Conservation (phyloP, 2,888 invertebrate species). For the Theretra japonica region DNA sequence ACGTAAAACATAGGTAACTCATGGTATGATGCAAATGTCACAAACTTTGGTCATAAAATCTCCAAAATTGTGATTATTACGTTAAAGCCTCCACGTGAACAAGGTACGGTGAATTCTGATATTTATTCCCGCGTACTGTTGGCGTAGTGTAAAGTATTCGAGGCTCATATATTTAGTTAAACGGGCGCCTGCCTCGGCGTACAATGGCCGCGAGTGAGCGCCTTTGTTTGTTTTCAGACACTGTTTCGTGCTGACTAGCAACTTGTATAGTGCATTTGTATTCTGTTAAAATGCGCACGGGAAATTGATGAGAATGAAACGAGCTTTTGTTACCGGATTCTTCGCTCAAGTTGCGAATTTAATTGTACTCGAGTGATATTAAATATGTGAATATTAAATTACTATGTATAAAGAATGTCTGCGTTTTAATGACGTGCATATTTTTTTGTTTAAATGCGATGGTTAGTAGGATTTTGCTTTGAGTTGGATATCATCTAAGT, state of each 20-base stretch:
- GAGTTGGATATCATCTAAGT: too few relatives aligned
- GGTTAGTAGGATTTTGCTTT: too few relatives aligned
- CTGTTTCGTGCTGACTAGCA: constrained; percentile 21
- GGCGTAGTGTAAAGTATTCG: constrained; percentile 15
- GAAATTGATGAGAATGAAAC: constrained; percentile 18
- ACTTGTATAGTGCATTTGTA: constrained; percentile 24
- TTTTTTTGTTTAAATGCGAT: too few relatives aligned
- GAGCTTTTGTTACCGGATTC: constrained; percentile 2
- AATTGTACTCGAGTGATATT: neutral
- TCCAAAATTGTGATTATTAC: neutral
- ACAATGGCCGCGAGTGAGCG: constrained; percentile 13
- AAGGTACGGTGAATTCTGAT: neutral
- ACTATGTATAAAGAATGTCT: too few relatives aligned
- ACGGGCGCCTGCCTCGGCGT: constrained; percentile 12
- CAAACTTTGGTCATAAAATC: neutral
- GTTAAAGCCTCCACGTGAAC: neutral
- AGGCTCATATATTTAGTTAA: constrained; percentile 15
- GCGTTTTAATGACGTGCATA: too few relatives aligned
- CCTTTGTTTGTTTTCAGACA: constrained; percentile 26
- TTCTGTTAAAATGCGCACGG: constrained; percentile 10
- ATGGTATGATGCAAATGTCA: too few relatives aligned
- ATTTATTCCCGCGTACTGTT: neutral
- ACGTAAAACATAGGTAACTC: too few relatives aligned
- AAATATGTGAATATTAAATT: neutral
- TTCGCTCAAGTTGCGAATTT: neutral